phyloP scores from a whole-genome alignment of 35 echinoderm and acorn worm species.

The Apostichopus parvimensis region DNA sequence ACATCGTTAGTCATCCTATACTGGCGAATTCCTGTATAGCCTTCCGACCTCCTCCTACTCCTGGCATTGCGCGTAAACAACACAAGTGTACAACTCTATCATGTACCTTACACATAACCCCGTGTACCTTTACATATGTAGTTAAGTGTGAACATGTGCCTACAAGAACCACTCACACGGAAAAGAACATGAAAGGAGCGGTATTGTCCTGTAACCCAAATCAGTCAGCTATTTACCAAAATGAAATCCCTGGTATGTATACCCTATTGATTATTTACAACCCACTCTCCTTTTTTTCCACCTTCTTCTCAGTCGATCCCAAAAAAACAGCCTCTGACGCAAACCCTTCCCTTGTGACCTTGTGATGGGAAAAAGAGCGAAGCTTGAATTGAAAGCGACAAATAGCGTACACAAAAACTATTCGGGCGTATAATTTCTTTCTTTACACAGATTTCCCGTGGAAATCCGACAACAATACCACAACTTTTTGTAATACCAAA shows the following conservation, averaged over 20 bases:
- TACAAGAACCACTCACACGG: too few relatives aligned
- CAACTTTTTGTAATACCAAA: slow-evolving; percentile 43
- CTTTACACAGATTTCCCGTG: slow-evolving; percentile 31
- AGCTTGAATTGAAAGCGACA: slow-evolving; percentile 13
- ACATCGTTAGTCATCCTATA: too few relatives aligned
- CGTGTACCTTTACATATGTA: too few relatives aligned
- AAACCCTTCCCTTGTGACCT: slow-evolving; percentile 8
- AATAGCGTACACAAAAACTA: slow-evolving; percentile 27
- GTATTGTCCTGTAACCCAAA: not conserved
- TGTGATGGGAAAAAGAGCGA: slow-evolving; percentile 25
- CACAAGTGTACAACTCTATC: too few relatives aligned
- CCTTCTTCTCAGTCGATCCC: not conserved
- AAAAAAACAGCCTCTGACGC: not conserved
- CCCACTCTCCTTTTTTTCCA: not conserved
- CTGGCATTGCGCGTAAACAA: too few relatives aligned
- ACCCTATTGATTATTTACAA: not conserved
- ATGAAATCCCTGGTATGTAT: not conserved
- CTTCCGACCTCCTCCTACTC: too few relatives aligned
- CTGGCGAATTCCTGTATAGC: too few relatives aligned
- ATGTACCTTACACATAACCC: too few relatives aligned
- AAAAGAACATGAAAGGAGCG: too few relatives aligned
- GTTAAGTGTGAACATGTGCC: too few relatives aligned
- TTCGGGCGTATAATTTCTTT: slow-evolving; percentile 27
- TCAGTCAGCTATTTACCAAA: not conserved
- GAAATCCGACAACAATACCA: slow-evolving; percentile 39